Conservation (phyloP, 2,113 vertebrate genomes). For the Echinops telfairi region DNA sequence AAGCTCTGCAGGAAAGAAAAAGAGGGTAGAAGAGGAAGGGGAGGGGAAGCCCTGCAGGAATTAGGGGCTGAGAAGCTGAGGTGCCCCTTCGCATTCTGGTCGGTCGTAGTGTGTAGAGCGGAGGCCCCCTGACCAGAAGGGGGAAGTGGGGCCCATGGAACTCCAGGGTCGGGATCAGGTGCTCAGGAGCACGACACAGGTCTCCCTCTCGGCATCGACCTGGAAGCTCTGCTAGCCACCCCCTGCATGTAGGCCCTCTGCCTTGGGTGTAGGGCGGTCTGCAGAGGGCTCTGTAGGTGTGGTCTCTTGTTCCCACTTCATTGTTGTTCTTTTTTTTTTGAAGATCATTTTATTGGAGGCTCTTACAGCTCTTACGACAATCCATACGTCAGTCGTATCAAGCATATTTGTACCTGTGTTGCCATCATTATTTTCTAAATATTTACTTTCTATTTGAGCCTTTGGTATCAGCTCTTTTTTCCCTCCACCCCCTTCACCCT, state of each 20-base stretch:
- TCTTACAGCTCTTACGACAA: too few species aligned
- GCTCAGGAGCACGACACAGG: conserved; percentile 42
- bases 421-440: too few species aligned
- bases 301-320: neutral
- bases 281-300: conserved; percentile 14
- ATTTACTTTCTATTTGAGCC: too few species aligned
- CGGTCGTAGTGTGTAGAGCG: neutral
- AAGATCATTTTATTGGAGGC: too few species aligned
- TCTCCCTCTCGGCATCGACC: neutral
- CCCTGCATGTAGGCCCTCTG: neutral
- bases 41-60: conserved; percentile 65
- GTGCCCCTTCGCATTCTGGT: conserved; percentile 45
- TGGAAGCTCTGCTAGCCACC: neutral
- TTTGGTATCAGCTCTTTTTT: too few species aligned
- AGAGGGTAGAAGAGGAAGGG: conserved; percentile 24
- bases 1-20: conserved; percentile 81
- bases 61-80: conserved; percentile 70
- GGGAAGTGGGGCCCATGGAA: neutral
- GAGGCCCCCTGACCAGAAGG: conserved; percentile 17
- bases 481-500: too few species aligned
- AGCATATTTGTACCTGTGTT: too few species aligned
- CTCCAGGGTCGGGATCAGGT: neutral
- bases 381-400: too few species aligned
- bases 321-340: too few species aligned
- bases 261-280: neutral